phyloP scores from a whole-genome alignment of 2,888 invertebrate genomes.

The Alsophila aescularia region DNA sequence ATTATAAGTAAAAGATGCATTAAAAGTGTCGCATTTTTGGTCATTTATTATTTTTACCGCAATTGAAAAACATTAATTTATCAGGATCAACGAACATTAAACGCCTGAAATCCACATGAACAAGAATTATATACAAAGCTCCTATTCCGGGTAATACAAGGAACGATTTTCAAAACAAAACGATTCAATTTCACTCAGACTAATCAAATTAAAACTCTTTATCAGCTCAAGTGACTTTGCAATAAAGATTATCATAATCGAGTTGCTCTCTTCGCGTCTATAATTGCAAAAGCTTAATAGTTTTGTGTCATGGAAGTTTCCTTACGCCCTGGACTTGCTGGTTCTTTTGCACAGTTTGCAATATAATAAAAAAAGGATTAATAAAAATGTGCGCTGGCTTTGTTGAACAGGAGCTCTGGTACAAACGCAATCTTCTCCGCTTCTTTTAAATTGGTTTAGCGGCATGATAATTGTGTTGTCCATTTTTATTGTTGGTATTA shows the following conservation, averaged over 20 bases:
- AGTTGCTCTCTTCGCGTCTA: constrained; percentile 27
- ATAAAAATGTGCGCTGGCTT: background rate
- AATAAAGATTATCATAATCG: constrained; percentile 36
- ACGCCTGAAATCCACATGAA: constrained; percentile 4
- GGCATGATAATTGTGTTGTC: too few relatives aligned
- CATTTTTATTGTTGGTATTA: too few relatives aligned
- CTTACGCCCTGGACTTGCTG: background rate
- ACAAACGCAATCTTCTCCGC: background rate
- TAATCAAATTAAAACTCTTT: constrained; percentile 36
- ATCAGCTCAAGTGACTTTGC: constrained; percentile 33
- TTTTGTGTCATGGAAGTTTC: constrained; percentile 2
- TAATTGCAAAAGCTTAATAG: constrained; percentile 20
- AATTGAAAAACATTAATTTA: too few relatives aligned
- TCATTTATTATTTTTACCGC: too few relatives aligned
- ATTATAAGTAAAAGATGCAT: too few relatives aligned
- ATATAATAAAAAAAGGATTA: background rate
- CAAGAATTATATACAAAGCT: constrained; percentile 11
- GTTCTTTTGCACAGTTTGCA: background rate
- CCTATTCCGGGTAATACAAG: background rate
- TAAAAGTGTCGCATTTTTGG: too few relatives aligned
- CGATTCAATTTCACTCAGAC: constrained; percentile 10
- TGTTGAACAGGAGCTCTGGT: background rate
- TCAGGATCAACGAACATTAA: background rate
- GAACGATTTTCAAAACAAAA: constrained; percentile 15
- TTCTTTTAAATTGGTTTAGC: too few relatives aligned